Conservation (phyloP, 1,140 invertebrate genomes). For the Brachionus angularis region DNA sequence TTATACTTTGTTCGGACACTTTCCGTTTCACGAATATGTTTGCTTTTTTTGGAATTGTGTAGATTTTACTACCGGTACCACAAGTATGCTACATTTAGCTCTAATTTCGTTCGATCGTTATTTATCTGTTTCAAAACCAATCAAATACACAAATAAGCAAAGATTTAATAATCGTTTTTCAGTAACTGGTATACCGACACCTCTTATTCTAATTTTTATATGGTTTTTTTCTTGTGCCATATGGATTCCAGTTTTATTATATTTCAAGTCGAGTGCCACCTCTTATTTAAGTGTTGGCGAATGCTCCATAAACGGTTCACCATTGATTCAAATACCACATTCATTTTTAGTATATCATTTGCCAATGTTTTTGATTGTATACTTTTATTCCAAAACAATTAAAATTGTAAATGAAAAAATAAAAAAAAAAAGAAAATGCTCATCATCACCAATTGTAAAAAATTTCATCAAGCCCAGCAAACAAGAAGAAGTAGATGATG, state of each 20-base stretch:
- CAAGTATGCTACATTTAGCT: constrained; percentile 66
- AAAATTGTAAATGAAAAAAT: constrained; percentile 29
- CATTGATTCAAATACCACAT: constrained; percentile 21
- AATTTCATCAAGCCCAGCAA: background rate
- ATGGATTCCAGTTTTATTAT: constrained; percentile 31
- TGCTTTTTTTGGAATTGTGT: constrained; percentile 44
- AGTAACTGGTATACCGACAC: constrained; percentile 6
- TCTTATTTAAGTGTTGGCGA: background rate
- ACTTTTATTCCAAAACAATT: constrained; percentile 36
- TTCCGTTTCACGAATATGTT: constrained; percentile 37
- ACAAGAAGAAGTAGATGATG: background rate
- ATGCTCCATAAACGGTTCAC: constrained; percentile 2
- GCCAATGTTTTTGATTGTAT: constrained; percentile 40
- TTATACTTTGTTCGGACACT: constrained; percentile 45
- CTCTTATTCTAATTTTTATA: constrained; percentile 26
- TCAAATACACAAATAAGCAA: constrained; percentile 66
- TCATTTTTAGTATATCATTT: constrained; percentile 30
- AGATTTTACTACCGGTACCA: constrained; percentile 46
- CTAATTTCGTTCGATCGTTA: constrained; percentile 77
- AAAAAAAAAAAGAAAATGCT: too few relatives aligned
- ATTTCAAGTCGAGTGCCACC: constrained; percentile 15
- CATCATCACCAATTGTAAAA: too few relatives aligned
- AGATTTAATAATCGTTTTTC: constrained; percentile 4
- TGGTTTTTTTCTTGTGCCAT: constrained; percentile 34
- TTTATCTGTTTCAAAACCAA: constrained; percentile 74